Evolutionary conservation across 1,140 invertebrate genomes (phyloP).

Genomic region (Thaumetopoea pityocampa): DNA sequence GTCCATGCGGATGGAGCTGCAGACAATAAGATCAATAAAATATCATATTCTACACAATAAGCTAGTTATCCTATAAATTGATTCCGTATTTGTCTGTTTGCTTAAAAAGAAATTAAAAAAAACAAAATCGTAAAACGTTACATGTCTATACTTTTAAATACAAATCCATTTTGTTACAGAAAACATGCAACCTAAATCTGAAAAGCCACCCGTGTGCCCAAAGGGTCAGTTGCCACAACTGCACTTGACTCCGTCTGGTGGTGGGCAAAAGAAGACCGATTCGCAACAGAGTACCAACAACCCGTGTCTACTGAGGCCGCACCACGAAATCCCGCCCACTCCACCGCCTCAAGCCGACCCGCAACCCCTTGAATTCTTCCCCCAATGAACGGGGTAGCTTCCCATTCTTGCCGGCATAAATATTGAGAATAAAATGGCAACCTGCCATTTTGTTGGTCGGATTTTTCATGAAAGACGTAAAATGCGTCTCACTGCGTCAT

Average conservation of each 20-base stretch:
- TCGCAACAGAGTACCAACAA: conserved; percentile 29
- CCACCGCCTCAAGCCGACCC: conserved; percentile 51
- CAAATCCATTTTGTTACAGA: conserved; percentile 49
- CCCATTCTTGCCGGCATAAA: conserved; percentile 19
- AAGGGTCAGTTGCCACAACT: conserved; percentile 44
- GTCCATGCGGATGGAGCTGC: no score
- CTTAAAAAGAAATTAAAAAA: no score
- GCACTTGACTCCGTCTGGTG: conserved; percentile 48
- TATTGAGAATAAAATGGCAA: conserved; percentile 57
- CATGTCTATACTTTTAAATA: no score
- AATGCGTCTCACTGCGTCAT: conserved; percentile 49
- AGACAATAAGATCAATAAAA: no score
- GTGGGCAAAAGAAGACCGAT: conserved; percentile 40
- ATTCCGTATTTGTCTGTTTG: no score
- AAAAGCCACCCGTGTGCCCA: conserved; percentile 44
- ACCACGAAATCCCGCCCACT: conserved; percentile 60
- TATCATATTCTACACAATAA: no score
- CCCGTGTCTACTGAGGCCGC: conserved; percentile 53
- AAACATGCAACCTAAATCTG: conserved; percentile 60
- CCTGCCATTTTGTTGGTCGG: conserved; percentile 53
- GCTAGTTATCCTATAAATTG: no score
- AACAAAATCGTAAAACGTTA: no score
- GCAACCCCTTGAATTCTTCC: conserved; percentile 50
- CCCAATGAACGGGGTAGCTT: conserved; percentile 57
- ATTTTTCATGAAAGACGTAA: conserved; percentile 48